Evolutionary conservation across 1,140 invertebrate species (phyloP), one percentile per base, ranked within the genome.

Genomic region (Brachionus manjavacas): DNA sequence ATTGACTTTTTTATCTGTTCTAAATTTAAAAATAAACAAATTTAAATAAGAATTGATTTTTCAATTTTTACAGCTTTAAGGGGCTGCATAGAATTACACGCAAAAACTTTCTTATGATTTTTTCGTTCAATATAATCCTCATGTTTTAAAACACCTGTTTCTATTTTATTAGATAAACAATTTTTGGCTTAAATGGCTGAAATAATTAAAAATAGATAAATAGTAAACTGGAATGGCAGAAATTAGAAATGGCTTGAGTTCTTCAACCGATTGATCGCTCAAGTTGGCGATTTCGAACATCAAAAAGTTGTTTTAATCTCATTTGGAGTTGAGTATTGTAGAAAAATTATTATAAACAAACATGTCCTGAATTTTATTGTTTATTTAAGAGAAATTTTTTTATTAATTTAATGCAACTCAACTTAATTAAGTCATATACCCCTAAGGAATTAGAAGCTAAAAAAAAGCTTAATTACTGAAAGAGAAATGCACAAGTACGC

Each of bases 341-440:
- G 14, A 74, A 23, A 66, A 52, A 49, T 85, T 83, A 80, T 16
- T 70, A 79, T 84, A 74, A 76, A 20, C 49, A 68, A 12, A 85
- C 41, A 83, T n/a, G 55, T 52, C 25, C 28, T 31, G 23, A 85
- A 76, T 84, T 83, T 46, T 85, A 4, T 84, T 83, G 41, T 78
- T 43, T 72, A 85, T 74, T 85, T 52, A 76, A 52, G 43, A 49
- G 52, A 23, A 78, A 66, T 55, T 43, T 43, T 35, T 49, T 79
- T 87, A 88, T 87, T 88, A 94, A n/a, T 52, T 52, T 52, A 52
- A 52, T 52, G 11, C 46, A 52, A 52, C 16, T 60, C 52, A 60
- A 60, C n/a, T 60, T 20, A 20, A 23, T 60, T 25, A 60, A 60
- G 9, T 6, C 8, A 60, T 25, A 60, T 60, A 60, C 11, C 16